A percentile compares a stretch with the other conserved stretches of the same genome.
phyloP scores from a whole-genome alignment of 2,113 vertebrate species.

The Brienomyrus longianalis region DNA sequence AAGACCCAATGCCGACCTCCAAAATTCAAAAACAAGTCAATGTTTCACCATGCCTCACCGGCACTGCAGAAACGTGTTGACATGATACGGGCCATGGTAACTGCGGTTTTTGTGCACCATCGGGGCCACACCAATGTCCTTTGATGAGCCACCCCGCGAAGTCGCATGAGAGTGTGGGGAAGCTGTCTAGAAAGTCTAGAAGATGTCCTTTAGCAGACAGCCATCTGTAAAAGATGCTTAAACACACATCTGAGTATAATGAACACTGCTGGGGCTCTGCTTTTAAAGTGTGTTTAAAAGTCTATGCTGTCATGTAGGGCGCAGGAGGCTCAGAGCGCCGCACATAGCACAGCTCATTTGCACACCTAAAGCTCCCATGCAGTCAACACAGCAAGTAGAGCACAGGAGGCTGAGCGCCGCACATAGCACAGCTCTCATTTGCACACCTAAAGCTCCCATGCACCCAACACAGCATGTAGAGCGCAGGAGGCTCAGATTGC shows the following conservation, averaged over 20 bases:
- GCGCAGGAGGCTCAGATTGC: background rate
- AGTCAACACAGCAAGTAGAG: background rate
- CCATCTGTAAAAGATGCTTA: background rate
- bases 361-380: conserved; percentile 81
- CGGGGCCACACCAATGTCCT: background rate
- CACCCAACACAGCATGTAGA: too few relatives aligned
- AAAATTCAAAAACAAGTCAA: background rate
- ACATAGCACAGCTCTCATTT: conserved; percentile 58
- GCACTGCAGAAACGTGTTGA: background rate
- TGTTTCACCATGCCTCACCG: background rate
- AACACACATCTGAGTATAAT: background rate
- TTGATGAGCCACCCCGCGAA: background rate
- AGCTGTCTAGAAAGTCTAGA: background rate
- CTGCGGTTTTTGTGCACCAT: background rate
- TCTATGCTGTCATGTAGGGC: background rate
- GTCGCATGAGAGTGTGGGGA: background rate
- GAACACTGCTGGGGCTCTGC: background rate
- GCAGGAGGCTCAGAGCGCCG: background rate
- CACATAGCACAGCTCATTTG: conserved; percentile 62
- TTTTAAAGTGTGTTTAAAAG: background rate
- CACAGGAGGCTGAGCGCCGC: background rate
- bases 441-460: conserved; percentile 77
- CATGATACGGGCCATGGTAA: background rate
- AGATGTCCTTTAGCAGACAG: background rate
- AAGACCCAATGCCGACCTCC: background rate